phyloP scores from a whole-genome alignment of 2,888 invertebrate species.

The Caenorhabditis macrosperma region DNA sequence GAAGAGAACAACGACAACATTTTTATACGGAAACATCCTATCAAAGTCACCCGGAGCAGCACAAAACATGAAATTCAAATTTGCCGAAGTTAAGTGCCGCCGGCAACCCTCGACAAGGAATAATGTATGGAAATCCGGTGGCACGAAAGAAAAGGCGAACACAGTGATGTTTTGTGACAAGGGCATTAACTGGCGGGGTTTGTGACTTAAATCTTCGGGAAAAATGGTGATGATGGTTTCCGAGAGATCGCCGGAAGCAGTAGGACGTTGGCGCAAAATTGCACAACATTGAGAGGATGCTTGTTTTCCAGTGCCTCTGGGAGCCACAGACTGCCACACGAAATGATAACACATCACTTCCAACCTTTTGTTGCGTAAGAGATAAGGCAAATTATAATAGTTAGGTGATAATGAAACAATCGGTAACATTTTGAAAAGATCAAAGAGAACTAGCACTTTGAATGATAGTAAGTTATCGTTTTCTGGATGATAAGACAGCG shows the following conservation, averaged over 20 bases:
- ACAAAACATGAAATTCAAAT: conserved; percentile 48
- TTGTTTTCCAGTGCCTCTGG: background rate
- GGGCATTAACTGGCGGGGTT: conserved; percentile 19
- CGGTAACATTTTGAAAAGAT: too few species aligned
- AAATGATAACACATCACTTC: conserved; percentile 1
- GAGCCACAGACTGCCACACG: background rate
- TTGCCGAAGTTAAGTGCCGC: conserved; percentile 19
- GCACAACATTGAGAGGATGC: conserved; percentile 44
- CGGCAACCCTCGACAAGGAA: conserved; percentile 13
- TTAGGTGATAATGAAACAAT: too few species aligned
- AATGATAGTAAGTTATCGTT: too few species aligned
- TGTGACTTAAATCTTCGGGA: conserved; percentile 16
- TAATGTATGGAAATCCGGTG: conserved; percentile 44
- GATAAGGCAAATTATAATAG: background rate
- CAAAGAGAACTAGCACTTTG: too few species aligned
- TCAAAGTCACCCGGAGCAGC: background rate
- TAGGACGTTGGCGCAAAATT: conserved; percentile 42
- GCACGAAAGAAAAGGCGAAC: conserved; percentile 26
- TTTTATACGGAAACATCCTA: conserved; percentile 5
- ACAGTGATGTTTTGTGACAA: conserved; percentile 34
- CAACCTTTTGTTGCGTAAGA: background rate
- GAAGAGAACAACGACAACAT: background rate
- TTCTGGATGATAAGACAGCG: too few species aligned
- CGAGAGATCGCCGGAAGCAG: conserved; percentile 17
- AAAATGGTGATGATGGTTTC: background rate